Conservation (phyloP, 2,888 invertebrate genomes). For the Acanthoscelides obtectus region DNA sequence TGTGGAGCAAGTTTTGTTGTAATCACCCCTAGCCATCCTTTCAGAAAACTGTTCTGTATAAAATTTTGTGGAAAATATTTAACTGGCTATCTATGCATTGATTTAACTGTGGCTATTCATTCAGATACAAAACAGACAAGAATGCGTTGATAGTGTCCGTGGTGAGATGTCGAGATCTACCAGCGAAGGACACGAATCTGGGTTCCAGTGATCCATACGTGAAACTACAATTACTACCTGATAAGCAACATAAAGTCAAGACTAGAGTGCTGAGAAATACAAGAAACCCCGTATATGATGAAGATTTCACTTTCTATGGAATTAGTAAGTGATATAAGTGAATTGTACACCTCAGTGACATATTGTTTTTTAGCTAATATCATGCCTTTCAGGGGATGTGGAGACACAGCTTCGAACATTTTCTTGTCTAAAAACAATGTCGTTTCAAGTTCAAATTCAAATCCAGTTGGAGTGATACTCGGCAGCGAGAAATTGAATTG, state of each 20-base stretch:
- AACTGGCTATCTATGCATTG: neutral
- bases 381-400: no score
- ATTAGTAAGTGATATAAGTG: slow-evolving; percentile 57
- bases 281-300: slow-evolving; percentile 94
- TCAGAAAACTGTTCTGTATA: no score
- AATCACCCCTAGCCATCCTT: no score
- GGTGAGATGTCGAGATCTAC: slow-evolving; percentile 82
- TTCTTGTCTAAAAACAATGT: no score
- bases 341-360: no score
- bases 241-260: slow-evolving; percentile 90
- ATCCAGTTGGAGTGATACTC: no score
- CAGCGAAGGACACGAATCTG: slow-evolving; percentile 74
- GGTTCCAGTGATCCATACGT: slow-evolving; percentile 95
- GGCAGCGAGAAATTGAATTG: no score
- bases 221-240: slow-evolving; percentile 93
- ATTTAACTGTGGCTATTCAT: slow-evolving; percentile 20
- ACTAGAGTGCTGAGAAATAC: slow-evolving; percentile 89
- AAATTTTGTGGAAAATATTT: no score
- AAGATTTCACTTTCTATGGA: slow-evolving; percentile 98
- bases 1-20: no score
- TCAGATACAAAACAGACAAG: slow-evolving; percentile 84
- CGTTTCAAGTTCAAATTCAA: no score
- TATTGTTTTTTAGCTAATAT: no score
- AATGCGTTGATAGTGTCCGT: slow-evolving; percentile 89
- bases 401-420: no score